Evolutionary conservation across 1,140 invertebrate species (phyloP), one percentile per base, ranked within the genome.

Genomic region (Diorhabda elongata): DNA sequence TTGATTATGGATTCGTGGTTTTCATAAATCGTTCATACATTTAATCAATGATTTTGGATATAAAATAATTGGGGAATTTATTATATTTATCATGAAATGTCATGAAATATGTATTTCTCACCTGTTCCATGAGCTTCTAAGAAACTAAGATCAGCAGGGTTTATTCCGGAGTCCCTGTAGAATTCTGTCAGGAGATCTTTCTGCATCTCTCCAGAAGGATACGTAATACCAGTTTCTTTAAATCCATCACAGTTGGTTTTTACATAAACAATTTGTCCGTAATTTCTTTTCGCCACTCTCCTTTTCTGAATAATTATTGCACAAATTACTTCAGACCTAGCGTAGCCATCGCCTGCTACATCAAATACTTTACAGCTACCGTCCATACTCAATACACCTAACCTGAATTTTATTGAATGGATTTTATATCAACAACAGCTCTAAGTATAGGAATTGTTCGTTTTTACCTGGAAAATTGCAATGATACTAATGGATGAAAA

Each of bases 111-210:
- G 79, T 69, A 3, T 61, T 62, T 9, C 71, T 71, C 78, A 84
- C 87, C 90, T 41, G 96, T 98, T 58, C 95, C 95, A 79, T 98
- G 96, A 61, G 94, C 93, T 81, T 98, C 97, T 9, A 98, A 84
- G 77, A 90, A 98, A 42, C 87, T 87, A 8, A 98, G 81, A 3
- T 79, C 80, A 2, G 79, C 83, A 0, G 95, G 93, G 62, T 89
- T 83, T 3, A 98, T 76, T 44, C 87, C 85, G 71, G 92, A 91
- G 75, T 97, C 94, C n/a, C 87, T 81, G 78, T 98, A 98, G 74
- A 96, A 92, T 76, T 96, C 91, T 41, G 85, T 80, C 0, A 98
- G 80, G 0, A 98, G 83, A 63, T 85, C 81, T 69, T 90, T 88
- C 81, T 98, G 96, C 64, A 93, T 85, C 26, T 87, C 83, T 44